Evolutionary conservation across 2,113 vertebrate genomes (phyloP), one percentile per base, ranked within the genome.

Genomic region (Tylochromis polylepis): DNA sequence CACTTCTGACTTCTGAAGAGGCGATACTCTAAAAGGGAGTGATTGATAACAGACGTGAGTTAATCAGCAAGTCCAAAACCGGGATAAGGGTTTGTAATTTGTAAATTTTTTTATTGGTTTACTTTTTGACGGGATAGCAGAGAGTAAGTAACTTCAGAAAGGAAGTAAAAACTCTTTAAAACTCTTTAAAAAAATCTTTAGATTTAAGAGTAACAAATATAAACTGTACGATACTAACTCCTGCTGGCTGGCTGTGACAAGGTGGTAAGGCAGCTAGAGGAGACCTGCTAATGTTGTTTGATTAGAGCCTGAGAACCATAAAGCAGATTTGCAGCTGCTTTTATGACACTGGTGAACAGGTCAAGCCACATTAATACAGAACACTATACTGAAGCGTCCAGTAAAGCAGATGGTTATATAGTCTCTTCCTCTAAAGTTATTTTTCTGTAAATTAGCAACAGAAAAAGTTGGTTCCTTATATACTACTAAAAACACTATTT

Each of bases 1-100:
- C 87, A 99, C 98, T 95, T 99, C 99, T 2, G 99, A 99, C 95
- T 99, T 99, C 94, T 99, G 99, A 92, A 99, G 97, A 15, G 99
- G 99, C 72, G 99, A 99, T 31, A 99, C 98, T 95, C 99, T 99
- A 56, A 82, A 94, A 94, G 53, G 82, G 41, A 86, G 84, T n/a
- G 83, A 65, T 1, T 87, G 5, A 10, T 31, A 24, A 43, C 3
- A 51, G 24, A 75, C 4, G 1, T 31, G 24, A 11, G 70, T 51
- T 6, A 46, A 70, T 24, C 8, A 70, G 62, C 62, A 70, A 72
- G 22, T 72, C 65, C 36, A 70, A 41, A 70, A 43, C n/a, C 15
- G 36, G 11, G 36, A 70, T 70, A 0, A n/a, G n/a, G n/a, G n/a
- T n/a, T n/a, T n/a, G n/a, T n/a, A n/a, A n/a, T n/a, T n/a, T n/a